These are phyloP conservation scores for Dynastes maya DNA, from an alignment of 2,888 invertebrate species.

Conservation along the genomic window DNA sequence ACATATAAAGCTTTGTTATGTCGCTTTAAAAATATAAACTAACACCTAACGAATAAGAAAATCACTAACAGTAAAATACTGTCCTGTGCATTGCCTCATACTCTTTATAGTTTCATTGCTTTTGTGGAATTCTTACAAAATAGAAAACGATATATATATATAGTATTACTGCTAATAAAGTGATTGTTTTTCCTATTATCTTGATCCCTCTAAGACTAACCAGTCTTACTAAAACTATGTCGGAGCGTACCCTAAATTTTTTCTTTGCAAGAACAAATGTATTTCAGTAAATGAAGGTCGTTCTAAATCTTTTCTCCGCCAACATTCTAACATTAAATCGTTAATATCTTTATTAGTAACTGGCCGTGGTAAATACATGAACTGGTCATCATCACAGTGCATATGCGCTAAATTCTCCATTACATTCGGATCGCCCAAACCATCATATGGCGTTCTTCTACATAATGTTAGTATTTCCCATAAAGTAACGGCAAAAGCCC, in stretches of 20 bases:
- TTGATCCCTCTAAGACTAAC: constrained; percentile 60
- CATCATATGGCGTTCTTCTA: constrained; percentile 84
- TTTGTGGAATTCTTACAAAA: constrained; percentile 33
- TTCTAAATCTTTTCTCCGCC: constrained; percentile 83
- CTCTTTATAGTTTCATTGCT: constrained; percentile 36
- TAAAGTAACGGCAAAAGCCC: constrained; percentile 91
- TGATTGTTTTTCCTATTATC: constrained; percentile 46
- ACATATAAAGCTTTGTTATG: too few species aligned
- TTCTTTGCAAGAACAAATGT: constrained; percentile 85
- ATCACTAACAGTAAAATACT: neutral
- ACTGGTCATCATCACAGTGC: constrained; percentile 76
- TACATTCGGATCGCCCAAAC: constrained; percentile 83
- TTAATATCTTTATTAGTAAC: constrained; percentile 87
- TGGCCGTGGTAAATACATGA: constrained; percentile 78
- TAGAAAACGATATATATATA: constrained; percentile 46
- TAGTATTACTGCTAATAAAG: constrained; percentile 50
- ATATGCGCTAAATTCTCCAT: constrained; percentile 85
- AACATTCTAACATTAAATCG: constrained; percentile 89
- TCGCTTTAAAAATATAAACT: too few species aligned
- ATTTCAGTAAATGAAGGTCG: constrained; percentile 88
- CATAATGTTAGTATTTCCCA: constrained; percentile 90
- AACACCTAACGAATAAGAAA: neutral
- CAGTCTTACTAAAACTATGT: constrained; percentile 71
- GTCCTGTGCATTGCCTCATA: constrained; percentile 26
- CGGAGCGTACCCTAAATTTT: constrained; percentile 77